These are phyloP conservation scores for Hyphantria cunea DNA, from an alignment of 1,140 invertebrate genomes.

Conservation along the genomic window DNA sequence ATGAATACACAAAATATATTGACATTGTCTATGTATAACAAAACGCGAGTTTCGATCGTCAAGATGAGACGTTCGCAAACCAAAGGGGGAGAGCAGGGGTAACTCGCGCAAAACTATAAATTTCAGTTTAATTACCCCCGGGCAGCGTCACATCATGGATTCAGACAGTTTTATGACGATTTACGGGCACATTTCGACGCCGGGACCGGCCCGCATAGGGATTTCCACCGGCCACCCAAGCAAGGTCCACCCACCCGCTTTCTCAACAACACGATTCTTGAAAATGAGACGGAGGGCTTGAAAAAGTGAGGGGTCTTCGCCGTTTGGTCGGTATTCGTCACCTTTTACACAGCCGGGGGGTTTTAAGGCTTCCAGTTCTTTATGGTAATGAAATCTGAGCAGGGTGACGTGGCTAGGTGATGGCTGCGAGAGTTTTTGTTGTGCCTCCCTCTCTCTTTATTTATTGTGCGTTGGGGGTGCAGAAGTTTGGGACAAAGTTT, in stretches of 20 bases:
- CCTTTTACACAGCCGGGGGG: slow-evolving; percentile 77
- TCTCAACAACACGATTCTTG: slow-evolving; percentile 10
- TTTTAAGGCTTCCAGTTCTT: slow-evolving; percentile 80
- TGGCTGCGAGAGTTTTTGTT: slow-evolving; percentile 78
- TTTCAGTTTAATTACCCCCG: slow-evolving; percentile 86
- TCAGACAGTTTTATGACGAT: slow-evolving; percentile 88
- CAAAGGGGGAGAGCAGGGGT: slow-evolving; percentile 54
- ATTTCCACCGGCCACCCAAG: slow-evolving; percentile 56
- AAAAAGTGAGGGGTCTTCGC: slow-evolving; percentile 34
- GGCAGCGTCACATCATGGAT: slow-evolving; percentile 86
- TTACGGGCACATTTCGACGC: slow-evolving; percentile 84
- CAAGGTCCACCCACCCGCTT: slow-evolving; percentile 43
- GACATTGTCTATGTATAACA: slow-evolving; percentile 13
- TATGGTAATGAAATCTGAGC: slow-evolving; percentile 82
- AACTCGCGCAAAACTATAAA: slow-evolving; percentile 82
- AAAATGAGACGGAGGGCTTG: slow-evolving; percentile 25
- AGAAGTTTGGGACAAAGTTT: slow-evolving; percentile 58
- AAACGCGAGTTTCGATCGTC: slow-evolving; percentile 18
- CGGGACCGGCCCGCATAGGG: slow-evolving; percentile 77
- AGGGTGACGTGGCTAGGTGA: slow-evolving; percentile 78
- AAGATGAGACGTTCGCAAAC: slow-evolving; percentile 38
- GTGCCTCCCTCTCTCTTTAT: slow-evolving; percentile 65
- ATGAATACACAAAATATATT: slow-evolving; percentile 6
- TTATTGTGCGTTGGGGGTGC: slow-evolving; percentile 77
- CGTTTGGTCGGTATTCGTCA: slow-evolving; percentile 67